These are phyloP conservation scores for Macrocentrus cingulum DNA, from an alignment of 1,140 invertebrate genomes.

Conservation along the genomic window DNA sequence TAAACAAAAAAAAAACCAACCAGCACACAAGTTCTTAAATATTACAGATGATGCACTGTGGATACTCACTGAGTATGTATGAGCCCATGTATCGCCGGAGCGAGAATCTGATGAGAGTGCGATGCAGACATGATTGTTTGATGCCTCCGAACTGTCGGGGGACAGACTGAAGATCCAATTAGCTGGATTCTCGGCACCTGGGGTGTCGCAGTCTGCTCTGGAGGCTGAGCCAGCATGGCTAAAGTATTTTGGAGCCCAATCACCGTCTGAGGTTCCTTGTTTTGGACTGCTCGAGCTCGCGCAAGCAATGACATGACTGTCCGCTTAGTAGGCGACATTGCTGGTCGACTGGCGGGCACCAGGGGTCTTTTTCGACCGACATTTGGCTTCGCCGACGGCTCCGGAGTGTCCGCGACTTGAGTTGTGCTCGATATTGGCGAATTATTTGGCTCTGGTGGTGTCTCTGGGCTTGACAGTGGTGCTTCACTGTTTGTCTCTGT, in stretches of 20 bases:
- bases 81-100: conserved; percentile 45
- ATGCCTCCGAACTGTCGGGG: conserved; percentile 35
- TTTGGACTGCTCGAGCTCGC: conserved; percentile 76
- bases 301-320: conserved; percentile 83
- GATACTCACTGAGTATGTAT: conserved; percentile 44
- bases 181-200: conserved; percentile 31
- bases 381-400: conserved; percentile 38
- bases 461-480: conserved; percentile 42
- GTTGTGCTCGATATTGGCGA: conserved; percentile 44
- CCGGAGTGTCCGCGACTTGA: conserved; percentile 46
- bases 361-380: conserved; percentile 49
- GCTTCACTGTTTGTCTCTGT: conserved; percentile 51
- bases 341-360: conserved; percentile 57
- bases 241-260: conserved; percentile 39
- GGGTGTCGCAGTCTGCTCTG: background rate
- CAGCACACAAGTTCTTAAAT: too few relatives aligned
- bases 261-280: conserved; percentile 68
- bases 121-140: conserved; percentile 39
- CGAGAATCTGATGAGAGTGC: conserved; percentile 43
- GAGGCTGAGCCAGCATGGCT: conserved; percentile 33
- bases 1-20: too few relatives aligned
- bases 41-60: background rate
- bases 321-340: conserved; percentile 67
- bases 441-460: conserved; percentile 47
- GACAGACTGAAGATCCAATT: conserved; percentile 40